Conservation (phyloP, 92 coral and sea anemone species). For the Zoanthus sansibaricus region DNA sequence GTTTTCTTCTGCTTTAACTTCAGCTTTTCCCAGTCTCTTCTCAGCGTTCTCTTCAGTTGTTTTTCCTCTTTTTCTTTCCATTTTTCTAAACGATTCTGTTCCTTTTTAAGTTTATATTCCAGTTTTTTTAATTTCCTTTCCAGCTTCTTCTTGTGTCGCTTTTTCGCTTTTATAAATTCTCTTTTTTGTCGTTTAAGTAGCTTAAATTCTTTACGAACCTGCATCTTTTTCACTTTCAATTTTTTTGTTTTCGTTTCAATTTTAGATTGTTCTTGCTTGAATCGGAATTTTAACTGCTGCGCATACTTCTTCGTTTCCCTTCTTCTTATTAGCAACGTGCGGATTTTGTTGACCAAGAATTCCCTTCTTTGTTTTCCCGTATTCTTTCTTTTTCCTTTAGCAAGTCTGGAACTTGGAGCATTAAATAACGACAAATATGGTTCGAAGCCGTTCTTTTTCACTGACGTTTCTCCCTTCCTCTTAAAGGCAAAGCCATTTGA, state of each 20-base stretch:
- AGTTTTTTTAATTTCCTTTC: constrained; percentile 55
- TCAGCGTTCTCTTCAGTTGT: constrained; percentile 60
- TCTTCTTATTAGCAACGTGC: constrained; percentile 8
- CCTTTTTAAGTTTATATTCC: constrained; percentile 46
- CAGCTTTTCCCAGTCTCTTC: constrained; percentile 61
- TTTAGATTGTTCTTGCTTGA: constrained; percentile 22
- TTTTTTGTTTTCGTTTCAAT: background rate
- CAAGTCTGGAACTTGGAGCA: background rate
- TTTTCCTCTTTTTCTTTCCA: constrained; percentile 69
- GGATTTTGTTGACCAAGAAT: constrained; percentile 4
- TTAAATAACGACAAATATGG: background rate
- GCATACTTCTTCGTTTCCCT: background rate
- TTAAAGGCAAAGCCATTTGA: background rate
- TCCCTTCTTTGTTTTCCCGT: background rate
- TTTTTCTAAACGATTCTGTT: constrained; percentile 68
- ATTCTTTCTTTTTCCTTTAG: background rate
- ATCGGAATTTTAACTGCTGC: constrained; percentile 7
- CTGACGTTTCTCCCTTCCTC: background rate
- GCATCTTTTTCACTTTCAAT: constrained; percentile 5
- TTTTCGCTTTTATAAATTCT: constrained; percentile 53
- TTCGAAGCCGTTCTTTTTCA: background rate
- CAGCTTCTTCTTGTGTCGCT: constrained; percentile 17
- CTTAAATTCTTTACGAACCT: constrained; percentile 4
- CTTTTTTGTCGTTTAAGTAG: constrained; percentile 59
- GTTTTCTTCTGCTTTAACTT: constrained; percentile 50